Evolutionary conservation across 2,888 invertebrate species (phyloP).

Genomic region (Toxonevra muliebris): DNA sequence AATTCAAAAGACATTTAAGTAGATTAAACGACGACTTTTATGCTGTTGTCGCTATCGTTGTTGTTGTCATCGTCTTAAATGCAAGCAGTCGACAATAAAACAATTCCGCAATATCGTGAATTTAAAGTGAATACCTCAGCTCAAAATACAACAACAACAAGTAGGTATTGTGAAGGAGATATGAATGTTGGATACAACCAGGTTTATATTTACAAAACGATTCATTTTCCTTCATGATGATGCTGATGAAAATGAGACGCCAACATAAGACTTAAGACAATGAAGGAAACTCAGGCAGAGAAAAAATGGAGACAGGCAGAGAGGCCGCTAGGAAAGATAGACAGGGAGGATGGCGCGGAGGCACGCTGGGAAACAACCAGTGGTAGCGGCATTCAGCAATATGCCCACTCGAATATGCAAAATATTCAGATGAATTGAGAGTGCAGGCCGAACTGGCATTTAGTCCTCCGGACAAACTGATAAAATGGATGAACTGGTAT

Average conservation of each 20-base stretch:
- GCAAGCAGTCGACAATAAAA: conserved; percentile 30
- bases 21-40: conserved; percentile 44
- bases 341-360: too few relatives aligned
- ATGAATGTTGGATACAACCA: too few relatives aligned
- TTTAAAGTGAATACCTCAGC: too few relatives aligned
- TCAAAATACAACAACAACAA: too few relatives aligned
- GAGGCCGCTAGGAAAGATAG: too few relatives aligned
- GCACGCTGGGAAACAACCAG: not conserved
- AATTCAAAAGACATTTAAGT: conserved; percentile 46
- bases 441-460: too few relatives aligned
- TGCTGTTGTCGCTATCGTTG: conserved; percentile 27
- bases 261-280: not conserved
- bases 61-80: conserved; percentile 32
- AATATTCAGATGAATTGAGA: conserved; percentile 30
- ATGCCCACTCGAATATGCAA: conserved; percentile 31
- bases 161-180: too few relatives aligned
- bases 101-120: conserved; percentile 18
- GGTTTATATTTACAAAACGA: too few relatives aligned
- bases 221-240: too few relatives aligned
- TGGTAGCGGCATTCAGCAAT: conserved; percentile 13
- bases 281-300: too few relatives aligned
- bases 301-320: not conserved
- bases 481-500: not conserved
- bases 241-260: not conserved
- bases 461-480: not conserved